Conservation (phyloP, 2,888 invertebrate genomes). For the Phengaris arion region DNA sequence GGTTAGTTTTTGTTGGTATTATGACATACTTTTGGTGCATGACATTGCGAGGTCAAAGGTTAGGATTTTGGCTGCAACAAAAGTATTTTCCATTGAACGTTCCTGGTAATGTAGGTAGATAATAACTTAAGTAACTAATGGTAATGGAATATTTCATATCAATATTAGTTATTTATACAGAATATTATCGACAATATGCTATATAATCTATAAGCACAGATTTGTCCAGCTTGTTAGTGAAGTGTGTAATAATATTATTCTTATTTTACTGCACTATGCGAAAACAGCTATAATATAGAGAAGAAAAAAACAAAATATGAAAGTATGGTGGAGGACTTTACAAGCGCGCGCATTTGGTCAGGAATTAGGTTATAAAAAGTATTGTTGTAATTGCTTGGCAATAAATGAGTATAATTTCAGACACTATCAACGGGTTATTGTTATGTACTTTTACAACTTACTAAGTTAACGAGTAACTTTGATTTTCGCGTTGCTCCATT, state of each 20-base stretch:
- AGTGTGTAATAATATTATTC: neutral
- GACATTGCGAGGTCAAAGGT: conserved; percentile 61
- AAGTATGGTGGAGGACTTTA: neutral
- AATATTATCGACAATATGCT: neutral
- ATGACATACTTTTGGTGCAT: conserved; percentile 45
- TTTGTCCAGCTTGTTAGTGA: neutral
- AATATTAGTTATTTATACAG: neutral
- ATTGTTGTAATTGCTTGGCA: no score
- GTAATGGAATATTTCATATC: neutral
- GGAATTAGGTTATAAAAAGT: no score
- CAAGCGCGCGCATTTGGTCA: neutral
- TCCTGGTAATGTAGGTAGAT: neutral
- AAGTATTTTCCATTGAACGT: neutral
- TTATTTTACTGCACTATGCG: neutral
- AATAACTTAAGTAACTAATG: no score
- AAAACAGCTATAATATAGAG: neutral
- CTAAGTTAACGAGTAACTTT: no score
- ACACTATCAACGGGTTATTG: no score
- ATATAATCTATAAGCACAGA: neutral
- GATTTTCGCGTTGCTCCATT: no score
- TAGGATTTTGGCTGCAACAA: conserved; percentile 29
- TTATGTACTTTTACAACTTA: no score
- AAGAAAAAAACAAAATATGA: neutral
- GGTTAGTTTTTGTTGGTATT: conserved; percentile 49
- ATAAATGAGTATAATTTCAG: no score